A percentile compares a stretch with the other conserved stretches of the same genome.
These are phyloP conservation scores for Diplazon laetatorius DNA, from an alignment of 2,888 invertebrate genomes.

Conservation along the genomic window DNA sequence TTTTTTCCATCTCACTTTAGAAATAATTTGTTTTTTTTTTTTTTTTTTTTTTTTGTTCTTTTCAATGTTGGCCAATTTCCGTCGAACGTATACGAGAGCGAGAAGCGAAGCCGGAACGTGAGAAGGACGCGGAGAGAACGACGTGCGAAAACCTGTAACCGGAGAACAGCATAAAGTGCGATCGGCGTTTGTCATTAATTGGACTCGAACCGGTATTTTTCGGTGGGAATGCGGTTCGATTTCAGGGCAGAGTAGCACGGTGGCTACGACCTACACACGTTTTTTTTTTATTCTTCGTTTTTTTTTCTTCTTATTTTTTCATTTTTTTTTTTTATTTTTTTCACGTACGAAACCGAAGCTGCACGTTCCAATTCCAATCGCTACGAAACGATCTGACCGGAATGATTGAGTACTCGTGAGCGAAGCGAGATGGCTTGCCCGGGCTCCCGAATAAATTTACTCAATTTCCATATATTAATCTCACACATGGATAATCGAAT, in stretches of 20 bases:
- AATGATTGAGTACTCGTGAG: not conserved
- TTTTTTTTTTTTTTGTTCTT: too few relatives aligned
- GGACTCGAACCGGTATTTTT: slow-evolving; percentile 16
- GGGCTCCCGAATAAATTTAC: not conserved
- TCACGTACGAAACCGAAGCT: not conserved
- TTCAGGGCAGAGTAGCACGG: slow-evolving; percentile 14
- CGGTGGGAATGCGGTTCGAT: slow-evolving; percentile 28
- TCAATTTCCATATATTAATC: not conserved
- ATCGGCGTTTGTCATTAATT: slow-evolving; percentile 25
- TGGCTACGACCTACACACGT: slow-evolving; percentile 5
- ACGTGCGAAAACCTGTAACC: slow-evolving; percentile 17
- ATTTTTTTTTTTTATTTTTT: not conserved
- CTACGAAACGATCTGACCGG: not conserved
- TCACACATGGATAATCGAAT: not conserved
- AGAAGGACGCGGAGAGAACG: slow-evolving; percentile 2
- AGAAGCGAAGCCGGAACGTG: not conserved
- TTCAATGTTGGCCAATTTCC: too few relatives aligned
- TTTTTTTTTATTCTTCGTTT: not conserved
- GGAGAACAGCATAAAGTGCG: slow-evolving; percentile 18
- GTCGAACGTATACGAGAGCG: not conserved
- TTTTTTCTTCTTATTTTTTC: too few relatives aligned
- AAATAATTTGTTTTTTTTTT: too few relatives aligned
- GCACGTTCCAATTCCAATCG: slow-evolving; percentile 8
- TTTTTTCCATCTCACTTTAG: too few relatives aligned
- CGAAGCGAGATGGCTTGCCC: not conserved